These are phyloP conservation scores for Neoscelio sp. DNA, from an alignment of 2,888 invertebrate genomes.

Conservation along the genomic window DNA sequence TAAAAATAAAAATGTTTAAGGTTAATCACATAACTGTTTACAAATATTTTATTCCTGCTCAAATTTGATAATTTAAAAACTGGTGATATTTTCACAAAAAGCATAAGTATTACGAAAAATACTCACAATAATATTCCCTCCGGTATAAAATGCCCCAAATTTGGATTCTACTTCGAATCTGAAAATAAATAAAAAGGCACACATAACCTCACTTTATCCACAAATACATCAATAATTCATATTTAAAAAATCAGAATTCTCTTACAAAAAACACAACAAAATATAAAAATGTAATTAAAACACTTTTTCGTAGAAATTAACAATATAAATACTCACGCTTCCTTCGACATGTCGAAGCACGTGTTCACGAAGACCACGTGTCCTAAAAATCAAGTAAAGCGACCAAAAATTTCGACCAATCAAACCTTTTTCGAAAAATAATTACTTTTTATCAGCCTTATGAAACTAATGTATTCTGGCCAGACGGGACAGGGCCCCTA, in stretches of 20 bases:
- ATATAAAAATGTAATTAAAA: background rate
- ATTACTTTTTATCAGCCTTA: too few species aligned
- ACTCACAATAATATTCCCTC: slow-evolving; percentile 88
- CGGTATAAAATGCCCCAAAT: slow-evolving; percentile 92
- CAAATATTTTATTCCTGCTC: background rate
- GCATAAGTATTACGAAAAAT: too few species aligned
- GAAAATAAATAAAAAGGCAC: slow-evolving; percentile 72
- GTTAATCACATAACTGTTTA: background rate
- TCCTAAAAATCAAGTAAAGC: too few species aligned
- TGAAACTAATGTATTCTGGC: too few species aligned
- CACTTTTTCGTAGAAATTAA: background rate
- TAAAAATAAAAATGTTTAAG: too few species aligned
- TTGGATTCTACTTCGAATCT: slow-evolving; percentile 91
- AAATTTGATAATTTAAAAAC: too few species aligned
- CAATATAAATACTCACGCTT: slow-evolving; percentile 21
- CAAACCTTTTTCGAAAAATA: too few species aligned
- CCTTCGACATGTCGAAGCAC: slow-evolving; percentile 27
- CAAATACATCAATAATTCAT: background rate
- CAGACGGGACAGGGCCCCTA: too few species aligned
- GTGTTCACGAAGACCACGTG: slow-evolving; percentile 10
- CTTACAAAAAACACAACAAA: background rate
- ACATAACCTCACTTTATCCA: slow-evolving; percentile 83
- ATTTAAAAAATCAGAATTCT: too few species aligned
- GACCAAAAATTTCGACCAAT: too few species aligned
- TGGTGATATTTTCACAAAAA: background rate